Conservation (phyloP, 2,113 vertebrate genomes). For the Pollimyrus isidori region DNA sequence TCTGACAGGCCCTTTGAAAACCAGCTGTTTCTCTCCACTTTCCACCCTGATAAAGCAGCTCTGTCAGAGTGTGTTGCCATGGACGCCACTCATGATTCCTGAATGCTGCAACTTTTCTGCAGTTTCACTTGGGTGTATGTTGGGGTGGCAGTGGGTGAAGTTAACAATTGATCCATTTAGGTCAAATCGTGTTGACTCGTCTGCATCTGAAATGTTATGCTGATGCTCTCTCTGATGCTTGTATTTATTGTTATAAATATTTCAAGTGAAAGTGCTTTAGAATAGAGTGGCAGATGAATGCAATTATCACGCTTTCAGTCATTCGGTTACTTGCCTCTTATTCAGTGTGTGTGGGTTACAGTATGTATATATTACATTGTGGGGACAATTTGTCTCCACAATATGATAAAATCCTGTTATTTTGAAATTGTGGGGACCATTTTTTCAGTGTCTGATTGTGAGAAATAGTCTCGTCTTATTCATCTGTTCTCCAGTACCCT, state of each 20-base stretch:
- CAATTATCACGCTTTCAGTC: background rate
- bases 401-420: background rate
- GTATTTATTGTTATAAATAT: background rate
- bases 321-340: background rate
- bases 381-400: background rate
- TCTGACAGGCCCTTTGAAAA: background rate
- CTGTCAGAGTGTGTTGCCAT: background rate
- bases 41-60: background rate
- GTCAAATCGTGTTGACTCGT: background rate
- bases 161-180: background rate
- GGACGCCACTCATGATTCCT: background rate
- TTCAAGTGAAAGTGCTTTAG: background rate
- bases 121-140: background rate
- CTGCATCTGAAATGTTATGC: background rate
- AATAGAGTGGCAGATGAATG: background rate
- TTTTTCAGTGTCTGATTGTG: background rate
- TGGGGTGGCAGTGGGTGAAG: background rate
- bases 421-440: background rate
- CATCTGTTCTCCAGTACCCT: background rate
- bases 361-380: background rate
- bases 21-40: background rate
- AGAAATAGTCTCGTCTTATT: background rate
- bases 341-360: background rate
- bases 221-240: too few species aligned
- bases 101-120: background rate